These are phyloP conservation scores for Somateria mollissima DNA, from an alignment of 2,797 vertebrate genomes.

Conservation along the genomic window DNA sequence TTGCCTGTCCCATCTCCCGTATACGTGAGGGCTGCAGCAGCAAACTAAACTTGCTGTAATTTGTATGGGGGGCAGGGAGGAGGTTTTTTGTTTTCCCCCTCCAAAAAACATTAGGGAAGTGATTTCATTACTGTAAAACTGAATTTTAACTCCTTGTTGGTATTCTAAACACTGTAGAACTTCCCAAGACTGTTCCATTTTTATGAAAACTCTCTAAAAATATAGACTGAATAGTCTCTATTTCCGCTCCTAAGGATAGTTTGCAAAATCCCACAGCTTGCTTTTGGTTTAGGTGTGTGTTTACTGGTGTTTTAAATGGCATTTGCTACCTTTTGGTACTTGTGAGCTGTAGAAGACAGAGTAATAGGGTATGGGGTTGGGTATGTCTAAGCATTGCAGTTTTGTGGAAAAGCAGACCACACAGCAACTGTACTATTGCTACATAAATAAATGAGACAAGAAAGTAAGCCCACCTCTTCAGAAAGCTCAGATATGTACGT, in stretches of 20 bases:
- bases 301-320: neutral
- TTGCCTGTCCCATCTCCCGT: neutral
- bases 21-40: neutral
- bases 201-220: neutral
- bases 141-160: accelerated
- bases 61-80: neutral
- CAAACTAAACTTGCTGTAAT: neutral
- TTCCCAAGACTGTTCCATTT: neutral
- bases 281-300: neutral
- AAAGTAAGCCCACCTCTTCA: neutral
- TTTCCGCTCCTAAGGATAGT: neutral
- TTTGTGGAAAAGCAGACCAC: neutral
- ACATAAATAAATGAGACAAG: neutral
- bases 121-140: neutral
- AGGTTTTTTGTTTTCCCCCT: neutral
- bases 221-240: neutral
- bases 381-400: neutral
- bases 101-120: accelerated
- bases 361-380: neutral
- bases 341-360: neutral
- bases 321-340: neutral
- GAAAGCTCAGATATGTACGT: neutral
- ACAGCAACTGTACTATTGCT: neutral
- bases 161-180: neutral
- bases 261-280: neutral